Evolutionary conservation across 2,113 vertebrate genomes (phyloP), one percentile per base, ranked within the genome.

Genomic region (Piaya cayana): DNA sequence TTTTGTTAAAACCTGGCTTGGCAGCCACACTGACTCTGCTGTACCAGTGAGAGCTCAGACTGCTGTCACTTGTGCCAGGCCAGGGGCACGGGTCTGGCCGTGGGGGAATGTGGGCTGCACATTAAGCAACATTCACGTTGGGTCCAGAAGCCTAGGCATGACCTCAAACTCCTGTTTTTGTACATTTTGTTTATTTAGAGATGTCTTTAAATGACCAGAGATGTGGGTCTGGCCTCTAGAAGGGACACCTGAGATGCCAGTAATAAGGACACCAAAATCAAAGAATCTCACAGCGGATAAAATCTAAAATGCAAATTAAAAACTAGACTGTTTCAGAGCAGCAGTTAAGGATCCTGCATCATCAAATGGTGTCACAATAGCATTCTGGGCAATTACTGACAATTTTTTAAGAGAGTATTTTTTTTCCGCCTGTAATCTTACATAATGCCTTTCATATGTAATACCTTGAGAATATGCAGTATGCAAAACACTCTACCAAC

Each of bases 361-460:
- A 95, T 82, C 83, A 85, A 93, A 82, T 68, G 84, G 96, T 96
- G 96, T 96, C 95, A 95, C 71, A 68, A 94, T 83, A 95, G 77
- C 90, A 88, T 89, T 95, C 80, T 94, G 87, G 74, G 83, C 93
- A 97, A 96, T 93, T 88, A 88, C 86, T 49, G 92, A 56, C 71
- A 90, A 90, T 95, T 94, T 95, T 95, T 86, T 88, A 71, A 84
- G 62, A 82, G 77, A 81, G 79, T 81, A 93, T 95, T 96, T 96
- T 96, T 39, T 93, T 95, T 90, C 96, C 45, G 88, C 90, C 93
- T 95, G 72, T 96, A 94, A 96, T 96, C 90, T 96, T 94, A 81
- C 79, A 71, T 97, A 97, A 97, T 97, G 92, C 89, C 65, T 97
- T 97, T 97, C 95, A 96, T 88, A 97, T 95, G 96, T 69, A 95